phyloP scores from a whole-genome alignment of 2,113 vertebrate genomes.

The Himantopus leucocephalus region DNA sequence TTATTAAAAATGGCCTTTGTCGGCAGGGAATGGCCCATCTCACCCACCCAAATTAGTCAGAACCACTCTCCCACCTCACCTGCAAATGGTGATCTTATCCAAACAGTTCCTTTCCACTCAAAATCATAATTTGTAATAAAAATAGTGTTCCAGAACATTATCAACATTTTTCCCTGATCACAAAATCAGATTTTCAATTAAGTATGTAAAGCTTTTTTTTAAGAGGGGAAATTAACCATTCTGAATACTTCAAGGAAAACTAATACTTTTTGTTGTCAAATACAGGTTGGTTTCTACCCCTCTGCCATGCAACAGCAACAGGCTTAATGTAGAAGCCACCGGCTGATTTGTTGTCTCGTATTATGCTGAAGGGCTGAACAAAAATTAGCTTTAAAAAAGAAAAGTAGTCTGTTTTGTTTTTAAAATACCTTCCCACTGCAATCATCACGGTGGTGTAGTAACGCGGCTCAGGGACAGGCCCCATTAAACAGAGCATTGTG shows the following conservation, averaged over 20 bases:
- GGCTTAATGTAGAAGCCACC: not conserved
- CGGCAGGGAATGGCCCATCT: not conserved
- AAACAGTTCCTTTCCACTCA: not conserved
- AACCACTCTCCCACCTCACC: not conserved
- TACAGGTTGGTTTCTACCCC: not conserved
- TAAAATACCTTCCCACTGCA: not conserved
- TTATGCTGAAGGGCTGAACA: not conserved
- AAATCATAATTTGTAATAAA: not conserved
- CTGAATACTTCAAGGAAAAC: not conserved
- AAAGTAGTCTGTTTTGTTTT: not conserved
- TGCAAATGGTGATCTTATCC: not conserved
- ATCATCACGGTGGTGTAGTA: not conserved
- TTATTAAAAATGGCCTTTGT: not conserved
- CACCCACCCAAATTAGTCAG: not conserved
- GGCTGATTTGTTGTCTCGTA: not conserved
- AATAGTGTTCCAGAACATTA: not conserved
- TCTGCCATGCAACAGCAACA: not conserved
- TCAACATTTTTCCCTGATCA: not conserved
- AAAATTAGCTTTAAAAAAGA: not conserved
- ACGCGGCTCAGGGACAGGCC: not conserved
- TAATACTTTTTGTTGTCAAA: not conserved
- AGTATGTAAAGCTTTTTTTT: not conserved
- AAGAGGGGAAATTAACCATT: not conserved
- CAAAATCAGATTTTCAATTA: not conserved
- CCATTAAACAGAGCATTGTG: not conserved